These are phyloP conservation scores for Coregonus suidteri DNA, from an alignment of 2,797 vertebrate genomes.

Conservation along the genomic window DNA sequence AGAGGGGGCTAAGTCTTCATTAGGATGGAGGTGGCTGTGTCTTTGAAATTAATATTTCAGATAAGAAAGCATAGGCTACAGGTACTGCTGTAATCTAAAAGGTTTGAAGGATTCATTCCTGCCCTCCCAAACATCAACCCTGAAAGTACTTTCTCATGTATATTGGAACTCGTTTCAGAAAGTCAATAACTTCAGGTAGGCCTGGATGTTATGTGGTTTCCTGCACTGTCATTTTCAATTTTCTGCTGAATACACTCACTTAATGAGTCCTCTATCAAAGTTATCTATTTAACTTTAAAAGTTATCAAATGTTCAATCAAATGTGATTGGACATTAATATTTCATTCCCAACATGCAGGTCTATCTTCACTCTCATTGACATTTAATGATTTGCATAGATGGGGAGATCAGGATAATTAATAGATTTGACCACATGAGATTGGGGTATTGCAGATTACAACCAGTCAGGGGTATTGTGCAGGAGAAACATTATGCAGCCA, in stretches of 20 bases:
- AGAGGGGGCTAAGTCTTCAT: background rate
- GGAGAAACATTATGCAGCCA: background rate
- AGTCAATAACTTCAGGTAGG: background rate
- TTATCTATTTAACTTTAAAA: background rate
- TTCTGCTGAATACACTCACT: background rate
- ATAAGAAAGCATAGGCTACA: background rate
- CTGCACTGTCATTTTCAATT: too few relatives aligned
- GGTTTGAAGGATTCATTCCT: background rate
- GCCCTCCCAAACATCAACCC: too few relatives aligned
- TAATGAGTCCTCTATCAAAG: background rate
- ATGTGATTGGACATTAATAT: slow-evolving; percentile 4
- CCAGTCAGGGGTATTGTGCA: slow-evolving; percentile 2
- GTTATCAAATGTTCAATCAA: slow-evolving; percentile 9
- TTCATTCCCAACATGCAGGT: background rate
- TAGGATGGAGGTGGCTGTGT: background rate
- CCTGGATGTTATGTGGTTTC: background rate
- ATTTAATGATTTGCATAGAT: background rate
- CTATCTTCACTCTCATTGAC: background rate
- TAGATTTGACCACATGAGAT: background rate
- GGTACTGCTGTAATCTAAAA: background rate
- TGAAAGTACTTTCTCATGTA: too few relatives aligned
- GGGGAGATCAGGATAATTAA: background rate
- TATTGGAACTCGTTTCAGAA: background rate
- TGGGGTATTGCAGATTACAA: background rate
- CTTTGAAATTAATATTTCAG: background rate